Base-by-base conservation (phyloP, 1,140 invertebrate species). In the Neodiprion fabricii region DNA sequence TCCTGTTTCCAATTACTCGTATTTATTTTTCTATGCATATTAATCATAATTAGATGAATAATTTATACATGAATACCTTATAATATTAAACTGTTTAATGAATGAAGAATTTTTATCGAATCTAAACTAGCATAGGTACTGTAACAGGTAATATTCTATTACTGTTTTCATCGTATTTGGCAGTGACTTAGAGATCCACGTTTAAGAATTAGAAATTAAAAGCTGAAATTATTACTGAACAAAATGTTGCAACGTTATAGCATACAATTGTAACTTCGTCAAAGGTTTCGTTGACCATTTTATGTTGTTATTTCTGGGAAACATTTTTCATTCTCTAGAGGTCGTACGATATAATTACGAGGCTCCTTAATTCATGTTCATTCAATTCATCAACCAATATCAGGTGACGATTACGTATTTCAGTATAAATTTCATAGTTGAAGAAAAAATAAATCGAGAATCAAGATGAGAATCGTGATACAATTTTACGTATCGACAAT, bases 41-140 rank as follows among this genome's bases (percentile, higher is more conserved):
- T 40, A 40, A 40, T 61, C 1, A 61, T 61, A 61, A n/a, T 61
- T 61, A n/a, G 53, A 61, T 61, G 53, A 61, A 14, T 61, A 61
- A 61, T 61, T 61, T 61, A 61, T 61, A 61, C 53, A 61, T 61
- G 53, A 61, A 61, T 61, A 61, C 8, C 53, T 61, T 61, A 61
- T 17, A 61, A 17, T 61, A 61, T 61, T 61, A 17, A 61, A 7
- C 9, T 40, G 28, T 61, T 61, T 14, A 61, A 61, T 61, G 53
- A 61, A 61, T 17, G 53, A 61, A 61, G 53, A 61, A 61, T 61
- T 61, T 12, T 17, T 61, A 61, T 12, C n/a, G 53, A 61, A 11
- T 61, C 53, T 61, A n/a, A 61, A 61, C 53, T 61, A 61, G 11
- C n/a, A 9, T 61, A 40, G 28, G 28, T 40, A 12, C 53, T 14